These are phyloP conservation scores for Prunella himalayana DNA, from an alignment of 2,113 vertebrate genomes.

Conservation along the genomic window DNA sequence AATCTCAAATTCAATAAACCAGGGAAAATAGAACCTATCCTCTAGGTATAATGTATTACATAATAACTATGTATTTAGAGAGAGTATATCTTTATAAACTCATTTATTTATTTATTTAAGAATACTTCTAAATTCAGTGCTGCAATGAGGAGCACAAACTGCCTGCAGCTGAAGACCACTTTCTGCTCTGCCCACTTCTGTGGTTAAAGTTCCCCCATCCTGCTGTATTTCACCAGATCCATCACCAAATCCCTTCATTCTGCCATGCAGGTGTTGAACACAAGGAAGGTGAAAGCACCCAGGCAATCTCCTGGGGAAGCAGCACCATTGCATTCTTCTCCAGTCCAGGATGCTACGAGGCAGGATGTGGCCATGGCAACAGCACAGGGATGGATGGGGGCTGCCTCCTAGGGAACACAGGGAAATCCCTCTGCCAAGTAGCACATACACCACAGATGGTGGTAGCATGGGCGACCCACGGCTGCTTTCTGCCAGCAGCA, in stretches of 20 bases:
- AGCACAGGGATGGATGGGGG: background rate
- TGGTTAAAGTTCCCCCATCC: background rate
- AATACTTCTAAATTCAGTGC: background rate
- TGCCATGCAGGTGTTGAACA: background rate
- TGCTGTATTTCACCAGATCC: background rate
- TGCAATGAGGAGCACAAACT: background rate
- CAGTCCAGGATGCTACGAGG: background rate
- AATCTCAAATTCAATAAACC: background rate
- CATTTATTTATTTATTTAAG: background rate
- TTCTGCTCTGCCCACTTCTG: background rate
- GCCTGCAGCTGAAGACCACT: background rate
- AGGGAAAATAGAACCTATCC: background rate
- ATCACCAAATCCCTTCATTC: background rate
- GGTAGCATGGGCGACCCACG: background rate
- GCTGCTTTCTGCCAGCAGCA: constrained; percentile 13
- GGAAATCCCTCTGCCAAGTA: constrained; percentile 22
- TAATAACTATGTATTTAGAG: background rate
- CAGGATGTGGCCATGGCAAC: constrained; percentile 43
- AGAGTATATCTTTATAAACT: background rate
- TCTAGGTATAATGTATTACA: background rate
- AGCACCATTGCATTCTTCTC: background rate
- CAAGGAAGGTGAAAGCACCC: background rate
- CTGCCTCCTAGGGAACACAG: background rate
- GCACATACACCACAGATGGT: background rate
- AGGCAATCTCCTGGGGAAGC: background rate